Evolutionary conservation across 2,113 vertebrate species (phyloP).

Genomic region (Nematolebias whitei): DNA sequence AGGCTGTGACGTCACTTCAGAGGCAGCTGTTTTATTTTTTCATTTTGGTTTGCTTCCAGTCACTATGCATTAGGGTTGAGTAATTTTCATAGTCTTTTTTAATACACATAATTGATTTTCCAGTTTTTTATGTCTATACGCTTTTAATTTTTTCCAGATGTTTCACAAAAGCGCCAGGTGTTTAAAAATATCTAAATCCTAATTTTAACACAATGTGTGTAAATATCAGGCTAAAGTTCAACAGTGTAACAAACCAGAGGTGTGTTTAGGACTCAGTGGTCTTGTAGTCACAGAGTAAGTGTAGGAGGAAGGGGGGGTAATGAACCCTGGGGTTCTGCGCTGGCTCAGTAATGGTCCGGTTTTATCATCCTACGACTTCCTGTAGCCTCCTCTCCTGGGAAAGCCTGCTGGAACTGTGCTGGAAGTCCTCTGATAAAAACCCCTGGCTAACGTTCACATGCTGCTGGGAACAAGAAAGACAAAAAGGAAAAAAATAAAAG

Average conservation of each 20-base stretch:
- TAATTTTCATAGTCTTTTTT: conserved; percentile 46
- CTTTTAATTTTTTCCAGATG: background rate
- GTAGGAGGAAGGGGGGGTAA: conserved; percentile 65
- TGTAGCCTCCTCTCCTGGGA: conserved; percentile 78
- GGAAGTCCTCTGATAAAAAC: conserved; percentile 78
- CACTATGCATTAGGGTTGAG: conserved; percentile 59
- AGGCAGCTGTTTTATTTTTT: conserved; percentile 73
- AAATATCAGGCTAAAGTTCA: background rate
- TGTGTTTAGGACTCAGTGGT: conserved; percentile 50
- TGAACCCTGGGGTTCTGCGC: conserved; percentile 77
- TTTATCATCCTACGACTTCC: conserved; percentile 83
- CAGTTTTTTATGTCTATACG: too few relatives aligned
- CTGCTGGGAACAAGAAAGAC: conserved; percentile 72
- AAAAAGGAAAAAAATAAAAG: conserved; percentile 11
- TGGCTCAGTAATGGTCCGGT: conserved; percentile 75
- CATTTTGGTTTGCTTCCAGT: conserved; percentile 42
- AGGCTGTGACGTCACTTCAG: conserved; percentile 58
- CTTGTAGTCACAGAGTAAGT: conserved; percentile 45
- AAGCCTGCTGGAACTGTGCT: conserved; percentile 69
- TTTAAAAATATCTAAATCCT: background rate
- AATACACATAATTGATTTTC: conserved; percentile 4
- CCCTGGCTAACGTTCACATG: conserved; percentile 76
- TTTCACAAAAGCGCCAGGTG: too few relatives aligned
- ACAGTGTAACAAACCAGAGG: conserved; percentile 29
- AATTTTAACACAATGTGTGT: background rate